phyloP scores from a whole-genome alignment of 2,113 vertebrate species.

The Chaetodon auriga region DNA sequence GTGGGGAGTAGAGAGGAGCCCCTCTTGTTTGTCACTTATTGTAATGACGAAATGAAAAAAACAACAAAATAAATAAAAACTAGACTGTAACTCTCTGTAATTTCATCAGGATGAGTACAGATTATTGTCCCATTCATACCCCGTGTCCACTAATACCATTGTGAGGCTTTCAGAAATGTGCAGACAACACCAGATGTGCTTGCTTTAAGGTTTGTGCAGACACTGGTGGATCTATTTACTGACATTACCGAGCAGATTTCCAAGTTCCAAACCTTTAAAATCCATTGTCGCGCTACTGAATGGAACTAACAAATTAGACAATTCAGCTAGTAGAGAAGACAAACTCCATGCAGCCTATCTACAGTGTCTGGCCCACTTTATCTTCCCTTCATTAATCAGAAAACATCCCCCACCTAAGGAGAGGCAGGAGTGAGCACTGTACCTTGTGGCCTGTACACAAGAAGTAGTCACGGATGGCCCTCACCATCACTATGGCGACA shows the following conservation, averaged over 20 bases:
- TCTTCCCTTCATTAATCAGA: not conserved
- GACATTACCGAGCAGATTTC: not conserved
- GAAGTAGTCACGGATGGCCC: constrained; percentile 95
- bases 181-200: not conserved
- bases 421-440: constrained; percentile 25
- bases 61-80: too few relatives aligned
- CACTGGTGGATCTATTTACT: not conserved
- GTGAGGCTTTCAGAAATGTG: too few relatives aligned
- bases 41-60: not conserved
- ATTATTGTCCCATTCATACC: not conserved
- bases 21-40: not conserved
- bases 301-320: not conserved
- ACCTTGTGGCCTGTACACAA: constrained; percentile 94
- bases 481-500: constrained; percentile 93
- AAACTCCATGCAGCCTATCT: not conserved
- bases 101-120: too few relatives aligned
- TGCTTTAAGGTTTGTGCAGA: not conserved
- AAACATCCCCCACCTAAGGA: not conserved
- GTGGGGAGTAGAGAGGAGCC: not conserved
- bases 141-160: not conserved
- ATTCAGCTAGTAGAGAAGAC: not conserved
- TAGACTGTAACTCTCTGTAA: too few relatives aligned
- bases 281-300: not conserved
- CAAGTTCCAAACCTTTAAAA: not conserved
- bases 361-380: not conserved